Evolutionary conservation across 1,140 invertebrate genomes (phyloP), one percentile per base, ranked within the genome.

Genomic region (Bactericera cockerelli): DNA sequence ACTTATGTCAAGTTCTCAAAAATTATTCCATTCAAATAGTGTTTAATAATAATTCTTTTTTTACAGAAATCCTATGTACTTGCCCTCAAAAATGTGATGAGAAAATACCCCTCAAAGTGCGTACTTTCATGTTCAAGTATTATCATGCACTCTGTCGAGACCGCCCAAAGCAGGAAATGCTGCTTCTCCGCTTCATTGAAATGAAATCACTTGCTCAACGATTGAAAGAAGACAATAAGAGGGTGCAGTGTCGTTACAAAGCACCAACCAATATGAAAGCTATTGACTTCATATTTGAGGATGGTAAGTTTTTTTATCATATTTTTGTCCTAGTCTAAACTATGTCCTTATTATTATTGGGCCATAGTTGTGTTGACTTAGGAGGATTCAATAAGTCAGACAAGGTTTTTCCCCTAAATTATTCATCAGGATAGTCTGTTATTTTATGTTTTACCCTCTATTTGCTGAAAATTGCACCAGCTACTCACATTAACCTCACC

Each of bases 21-120:
- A n/a, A n/a, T n/a, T n/a, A n/a, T n/a, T n/a, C n/a, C n/a, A n/a
- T n/a, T n/a, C n/a, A n/a, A n/a, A n/a, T n/a, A n/a, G n/a, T n/a
- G n/a, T n/a, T n/a, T n/a, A n/a, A n/a, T n/a, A n/a, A n/a, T n/a
- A n/a, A n/a, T n/a, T n/a, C n/a, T n/a, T 8, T 49, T 49, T 22
- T 22, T n/a, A 16, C 68, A 72, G 74, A 74, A n/a, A 72, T 71
- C 61, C 63, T 77, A 22, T 77, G 76, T 64, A 70, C 73, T 49
- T 77, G 76, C 61, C 75, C 74, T 6, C 76, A 77, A 68, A 75
- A 72, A 69, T 77, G 76, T 65, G 71, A 72, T 53, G 70, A 72
- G 54, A 68, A 71, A 59, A 70, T 77, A 24, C 70, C 75, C 11
- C 60, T 65, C 39, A 70, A 72, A 53, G 67, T 70, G 6, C 66